phyloP scores from a whole-genome alignment of 1,140 invertebrate genomes.

The Littorina saxatilis region DNA sequence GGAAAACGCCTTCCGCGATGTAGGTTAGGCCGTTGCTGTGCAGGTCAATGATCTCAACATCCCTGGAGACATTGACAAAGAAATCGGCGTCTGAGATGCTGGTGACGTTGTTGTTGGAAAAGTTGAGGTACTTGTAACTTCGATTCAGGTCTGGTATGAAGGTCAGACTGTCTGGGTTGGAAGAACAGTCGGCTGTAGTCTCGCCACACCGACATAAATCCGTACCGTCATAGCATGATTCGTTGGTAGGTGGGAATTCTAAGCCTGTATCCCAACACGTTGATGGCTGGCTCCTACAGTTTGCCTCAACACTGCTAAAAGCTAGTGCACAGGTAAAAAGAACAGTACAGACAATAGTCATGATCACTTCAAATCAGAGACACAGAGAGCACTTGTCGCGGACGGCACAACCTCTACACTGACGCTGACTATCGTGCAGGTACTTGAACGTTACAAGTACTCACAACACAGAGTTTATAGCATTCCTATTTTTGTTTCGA shows the following conservation, averaged over 20 bases:
- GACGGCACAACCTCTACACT: no score
- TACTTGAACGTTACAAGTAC: no score
- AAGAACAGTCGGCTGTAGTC: not conserved
- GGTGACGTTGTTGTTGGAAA: not conserved
- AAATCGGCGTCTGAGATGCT: not conserved
- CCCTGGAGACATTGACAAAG: conserved; percentile 8
- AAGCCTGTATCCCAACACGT: no score
- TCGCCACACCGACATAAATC: not conserved
- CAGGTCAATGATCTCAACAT: conserved; percentile 1
- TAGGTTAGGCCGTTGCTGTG: conserved; percentile 3
- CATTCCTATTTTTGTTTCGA: no score
- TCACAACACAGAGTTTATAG: no score
- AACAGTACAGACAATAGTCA: no score
- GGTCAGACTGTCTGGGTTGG: not conserved
- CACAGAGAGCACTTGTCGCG: no score
- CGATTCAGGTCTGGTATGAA: not conserved
- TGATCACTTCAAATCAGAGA: no score
- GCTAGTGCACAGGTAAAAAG: no score
- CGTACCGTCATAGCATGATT: not conserved
- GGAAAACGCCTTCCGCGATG: not conserved
- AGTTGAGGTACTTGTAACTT: not conserved
- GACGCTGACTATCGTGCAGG: no score
- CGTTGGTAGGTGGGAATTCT: not conserved
- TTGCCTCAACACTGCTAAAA: no score
- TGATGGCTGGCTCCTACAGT: no score